These are phyloP conservation scores for Somateria mollissima DNA, from an alignment of 2,797 vertebrate species.

Conservation along the genomic window DNA sequence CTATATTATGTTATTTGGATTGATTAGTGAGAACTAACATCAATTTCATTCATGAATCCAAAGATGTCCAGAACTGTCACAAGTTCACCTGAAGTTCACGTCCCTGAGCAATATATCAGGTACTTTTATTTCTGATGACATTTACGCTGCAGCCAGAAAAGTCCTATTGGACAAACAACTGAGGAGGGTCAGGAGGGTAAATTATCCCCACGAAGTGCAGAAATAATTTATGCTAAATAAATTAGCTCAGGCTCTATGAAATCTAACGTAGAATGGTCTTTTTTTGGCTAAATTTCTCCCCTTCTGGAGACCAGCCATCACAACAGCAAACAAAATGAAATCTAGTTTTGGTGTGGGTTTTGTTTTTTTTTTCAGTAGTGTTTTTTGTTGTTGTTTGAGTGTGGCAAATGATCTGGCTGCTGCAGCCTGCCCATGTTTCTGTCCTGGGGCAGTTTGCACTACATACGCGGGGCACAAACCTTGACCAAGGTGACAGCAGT, in stretches of 20 bases:
- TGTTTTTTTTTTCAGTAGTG: background rate
- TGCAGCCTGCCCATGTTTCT: background rate
- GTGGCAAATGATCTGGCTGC: background rate
- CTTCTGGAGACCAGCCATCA: background rate
- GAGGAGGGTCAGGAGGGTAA: background rate
- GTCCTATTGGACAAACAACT: background rate
- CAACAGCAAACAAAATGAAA: background rate
- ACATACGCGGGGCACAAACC: background rate
- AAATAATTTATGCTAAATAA: background rate
- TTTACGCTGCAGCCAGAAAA: background rate
- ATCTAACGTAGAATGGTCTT: background rate
- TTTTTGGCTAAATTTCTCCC: background rate
- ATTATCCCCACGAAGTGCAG: background rate
- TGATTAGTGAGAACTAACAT: background rate
- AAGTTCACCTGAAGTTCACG: background rate
- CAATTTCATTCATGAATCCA: background rate
- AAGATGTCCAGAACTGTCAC: background rate
- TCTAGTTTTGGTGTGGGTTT: background rate
- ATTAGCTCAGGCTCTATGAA: background rate
- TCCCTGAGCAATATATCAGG: background rate
- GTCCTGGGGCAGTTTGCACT: background rate
- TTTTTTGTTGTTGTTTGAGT: background rate
- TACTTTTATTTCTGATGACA: background rate
- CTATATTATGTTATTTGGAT: background rate
- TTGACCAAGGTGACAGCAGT: background rate